Conservation (phyloP, 2,888 invertebrate genomes). For the Calameuta filiformis region DNA sequence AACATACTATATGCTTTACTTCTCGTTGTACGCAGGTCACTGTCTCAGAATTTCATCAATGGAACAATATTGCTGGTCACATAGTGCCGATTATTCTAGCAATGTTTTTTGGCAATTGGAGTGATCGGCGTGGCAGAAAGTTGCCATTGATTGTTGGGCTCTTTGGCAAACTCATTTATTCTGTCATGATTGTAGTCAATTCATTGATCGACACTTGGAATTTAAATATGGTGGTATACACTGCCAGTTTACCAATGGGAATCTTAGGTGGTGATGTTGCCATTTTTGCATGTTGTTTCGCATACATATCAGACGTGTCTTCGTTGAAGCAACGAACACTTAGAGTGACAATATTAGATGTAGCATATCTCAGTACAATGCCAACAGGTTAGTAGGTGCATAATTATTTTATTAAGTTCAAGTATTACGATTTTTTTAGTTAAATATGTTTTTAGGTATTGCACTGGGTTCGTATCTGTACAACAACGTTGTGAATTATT, state of each 20-base stretch:
- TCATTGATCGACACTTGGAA: slow-evolving; percentile 76
- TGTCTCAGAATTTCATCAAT: slow-evolving; percentile 80
- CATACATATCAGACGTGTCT: slow-evolving; percentile 85
- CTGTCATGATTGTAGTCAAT: slow-evolving; percentile 79
- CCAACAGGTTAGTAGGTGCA: slow-evolving; percentile 73
- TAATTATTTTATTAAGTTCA: slow-evolving; percentile 56
- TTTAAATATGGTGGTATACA: slow-evolving; percentile 78
- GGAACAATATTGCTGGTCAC: slow-evolving; percentile 81
- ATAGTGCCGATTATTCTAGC: slow-evolving; percentile 81
- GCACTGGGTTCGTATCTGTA: slow-evolving; percentile 71
- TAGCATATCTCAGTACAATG: slow-evolving; percentile 84
- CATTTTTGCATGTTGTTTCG: slow-evolving; percentile 82
- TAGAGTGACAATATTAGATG: slow-evolving; percentile 84
- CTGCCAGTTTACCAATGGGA: slow-evolving; percentile 81
- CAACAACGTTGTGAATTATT: slow-evolving; percentile 70
- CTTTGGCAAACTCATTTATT: slow-evolving; percentile 80
- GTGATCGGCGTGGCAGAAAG: slow-evolving; percentile 83
- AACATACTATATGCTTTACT: neutral
- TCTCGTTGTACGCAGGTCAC: slow-evolving; percentile 69
- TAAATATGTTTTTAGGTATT: slow-evolving; percentile 66
- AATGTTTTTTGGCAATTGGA: slow-evolving; percentile 84
- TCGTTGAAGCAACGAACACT: slow-evolving; percentile 77
- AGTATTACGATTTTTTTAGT: neutral
- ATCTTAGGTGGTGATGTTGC: slow-evolving; percentile 83
- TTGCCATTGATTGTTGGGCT: slow-evolving; percentile 79